Evolutionary conservation across 2,888 invertebrate genomes (phyloP), one percentile per base, ranked within the genome.

Genomic region (Scotopteryx bipunctaria): DNA sequence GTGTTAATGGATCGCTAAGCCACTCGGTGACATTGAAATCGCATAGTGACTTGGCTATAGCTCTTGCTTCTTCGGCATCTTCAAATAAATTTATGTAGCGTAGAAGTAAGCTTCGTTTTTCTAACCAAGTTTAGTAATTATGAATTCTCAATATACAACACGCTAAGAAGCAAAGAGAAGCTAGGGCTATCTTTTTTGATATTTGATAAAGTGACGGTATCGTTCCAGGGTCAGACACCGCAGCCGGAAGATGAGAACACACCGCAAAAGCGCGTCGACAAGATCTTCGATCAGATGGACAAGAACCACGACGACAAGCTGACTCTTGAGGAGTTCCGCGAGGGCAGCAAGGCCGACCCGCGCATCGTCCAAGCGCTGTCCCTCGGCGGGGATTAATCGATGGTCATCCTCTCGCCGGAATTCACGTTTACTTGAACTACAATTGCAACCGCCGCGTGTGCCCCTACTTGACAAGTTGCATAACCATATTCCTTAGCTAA

Each of bases 261-360:
- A 59, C 97, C 97, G 9, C 97, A 98, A 84, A 98, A 98, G 83
- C 93, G 98, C 77, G 99, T 99, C 61, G 98, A 99, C 91, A 98
- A 98, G 89, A 99, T 99, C 81, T 99, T 99, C 91, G 97, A 98
- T 86, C 98, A 98, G 83, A 98, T 98, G 98, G 99, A 99, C 91
- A 99, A 96, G 92, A 98, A 99, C 86, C 98, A 98, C 90, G 99
- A 99, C 86, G 98, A 99, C 88, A 94, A 96, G 71, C 92, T 99
- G 68, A 98, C 98, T 33, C 92, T 98, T 68, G 99, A 99, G 76
- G 98, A 99, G 86, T 98, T 98, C 91, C 94, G 98, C 72, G 98
- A 98, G 90, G 98, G 98, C 64, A 98, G 98, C 89, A 99, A 99
- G 91, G 98, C 98, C 48, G 99, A 99, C 89, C 99, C 99, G 23